Conservation (phyloP, 2,113 vertebrate species). For the Tupaia tana region DNA sequence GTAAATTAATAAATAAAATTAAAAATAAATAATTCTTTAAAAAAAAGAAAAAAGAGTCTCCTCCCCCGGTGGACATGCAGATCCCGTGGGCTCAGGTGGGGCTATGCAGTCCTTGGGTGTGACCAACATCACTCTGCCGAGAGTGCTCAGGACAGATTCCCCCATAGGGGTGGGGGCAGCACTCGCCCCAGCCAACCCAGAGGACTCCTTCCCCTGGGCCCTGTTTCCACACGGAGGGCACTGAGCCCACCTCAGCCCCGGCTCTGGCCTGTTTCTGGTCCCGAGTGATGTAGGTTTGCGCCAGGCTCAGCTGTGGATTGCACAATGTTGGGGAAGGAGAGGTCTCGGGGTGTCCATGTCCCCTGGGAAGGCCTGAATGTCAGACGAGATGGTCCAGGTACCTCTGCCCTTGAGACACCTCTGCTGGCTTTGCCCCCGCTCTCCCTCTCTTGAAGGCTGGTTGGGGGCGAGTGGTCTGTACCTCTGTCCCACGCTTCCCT, state of each 20-base stretch:
- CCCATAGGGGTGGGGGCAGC: background rate
- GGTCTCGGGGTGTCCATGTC: background rate
- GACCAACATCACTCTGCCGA: background rate
- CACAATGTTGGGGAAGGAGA: fast-evolving
- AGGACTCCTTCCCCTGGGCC: background rate
- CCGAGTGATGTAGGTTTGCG: background rate
- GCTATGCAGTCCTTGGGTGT: background rate
- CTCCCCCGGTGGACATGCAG: no score
- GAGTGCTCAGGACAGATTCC: background rate
- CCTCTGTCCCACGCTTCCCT: background rate
- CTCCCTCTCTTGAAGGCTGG: background rate
- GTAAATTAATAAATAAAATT: no score
- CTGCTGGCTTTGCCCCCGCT: background rate
- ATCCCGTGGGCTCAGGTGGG: background rate
- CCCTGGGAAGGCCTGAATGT: fast-evolving
- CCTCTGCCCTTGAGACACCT: background rate
- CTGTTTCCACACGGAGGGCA: fast-evolving
- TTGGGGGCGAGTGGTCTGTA: background rate
- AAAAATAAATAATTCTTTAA: no score
- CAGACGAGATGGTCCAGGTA: background rate
- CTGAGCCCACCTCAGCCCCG: background rate
- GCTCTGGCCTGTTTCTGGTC: background rate
- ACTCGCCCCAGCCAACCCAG: background rate
- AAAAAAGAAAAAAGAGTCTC: background rate
- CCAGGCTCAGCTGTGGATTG: background rate